These are phyloP conservation scores for Drosophila prosaltans DNA, from an alignment of 1,140 invertebrate species.

Conservation along the genomic window DNA sequence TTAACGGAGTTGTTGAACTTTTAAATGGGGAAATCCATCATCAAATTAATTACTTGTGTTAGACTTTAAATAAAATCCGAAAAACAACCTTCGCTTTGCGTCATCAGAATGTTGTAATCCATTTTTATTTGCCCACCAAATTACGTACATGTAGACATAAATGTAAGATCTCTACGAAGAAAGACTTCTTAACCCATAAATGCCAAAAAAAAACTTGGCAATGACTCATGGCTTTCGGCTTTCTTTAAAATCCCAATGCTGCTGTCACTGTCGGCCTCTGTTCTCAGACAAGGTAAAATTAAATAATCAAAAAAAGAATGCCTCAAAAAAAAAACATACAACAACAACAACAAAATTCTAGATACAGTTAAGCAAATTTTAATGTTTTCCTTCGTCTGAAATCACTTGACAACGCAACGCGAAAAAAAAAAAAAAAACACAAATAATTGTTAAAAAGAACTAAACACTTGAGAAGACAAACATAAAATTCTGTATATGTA, in stretches of 20 bases:
- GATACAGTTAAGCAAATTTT: slow-evolving; percentile 79
- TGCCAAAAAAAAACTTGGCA: slow-evolving; percentile 30
- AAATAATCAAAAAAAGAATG: slow-evolving; percentile 42
- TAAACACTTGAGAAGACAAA: slow-evolving; percentile 56
- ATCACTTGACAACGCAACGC: slow-evolving; percentile 43
- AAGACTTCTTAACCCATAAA: slow-evolving; percentile 49
- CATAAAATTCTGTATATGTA: slow-evolving; percentile 29
- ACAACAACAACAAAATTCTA: slow-evolving; percentile 52
- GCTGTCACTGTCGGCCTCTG: slow-evolving; percentile 26
- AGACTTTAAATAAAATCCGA: not conserved
- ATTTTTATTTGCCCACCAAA: slow-evolving; percentile 15
- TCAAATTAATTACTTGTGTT: not conserved
- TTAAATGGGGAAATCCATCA: not conserved
- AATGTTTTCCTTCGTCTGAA: slow-evolving; percentile 61
- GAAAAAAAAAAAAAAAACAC: slow-evolving; percentile 32
- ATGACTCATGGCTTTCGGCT: slow-evolving; percentile 64
- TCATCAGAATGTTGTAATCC: not conserved
- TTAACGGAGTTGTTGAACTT: not conserved
- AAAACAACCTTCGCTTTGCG: slow-evolving; percentile 51
- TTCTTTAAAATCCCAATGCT: slow-evolving; percentile 32
- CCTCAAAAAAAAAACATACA: slow-evolving; percentile 12
- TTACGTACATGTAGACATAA: slow-evolving; percentile 48
- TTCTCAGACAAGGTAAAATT: slow-evolving; percentile 42
- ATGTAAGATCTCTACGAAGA: slow-evolving; percentile 63
- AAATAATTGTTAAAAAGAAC: slow-evolving; percentile 47